Conservation (phyloP, 2,888 invertebrate species). For the Strigamia crassipes region DNA sequence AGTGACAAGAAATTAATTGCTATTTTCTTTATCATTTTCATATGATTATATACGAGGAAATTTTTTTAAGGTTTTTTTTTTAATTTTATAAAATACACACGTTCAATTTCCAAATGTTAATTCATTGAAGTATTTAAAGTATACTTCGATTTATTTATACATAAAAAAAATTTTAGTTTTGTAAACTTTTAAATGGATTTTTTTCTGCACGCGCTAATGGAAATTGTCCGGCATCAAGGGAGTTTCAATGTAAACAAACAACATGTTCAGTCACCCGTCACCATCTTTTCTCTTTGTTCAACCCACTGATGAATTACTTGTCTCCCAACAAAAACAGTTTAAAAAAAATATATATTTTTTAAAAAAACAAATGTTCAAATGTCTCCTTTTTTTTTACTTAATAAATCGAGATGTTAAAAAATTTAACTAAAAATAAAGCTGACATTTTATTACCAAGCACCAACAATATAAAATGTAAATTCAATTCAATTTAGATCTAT, state of each 20-base stretch:
- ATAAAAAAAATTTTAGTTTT: neutral
- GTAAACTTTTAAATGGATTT: neutral
- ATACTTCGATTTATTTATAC: no score
- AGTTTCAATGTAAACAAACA: slow-evolving; percentile 36
- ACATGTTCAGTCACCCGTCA: slow-evolving; percentile 37
- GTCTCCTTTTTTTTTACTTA: neutral
- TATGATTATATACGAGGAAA: neutral
- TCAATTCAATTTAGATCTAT: neutral
- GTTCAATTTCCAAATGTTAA: neutral
- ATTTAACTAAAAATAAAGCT: no score
- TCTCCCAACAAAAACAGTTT: neutral
- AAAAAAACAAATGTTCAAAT: neutral
- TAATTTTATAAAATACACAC: neutral
- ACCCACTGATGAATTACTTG: slow-evolving; percentile 14
- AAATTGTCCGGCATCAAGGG: slow-evolving; percentile 25
- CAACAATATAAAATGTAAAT: neutral
- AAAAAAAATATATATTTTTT: neutral
- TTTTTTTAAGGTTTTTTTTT: neutral
- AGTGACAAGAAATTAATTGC: slow-evolving; percentile 14
- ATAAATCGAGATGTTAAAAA: no score
- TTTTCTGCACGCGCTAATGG: no score
- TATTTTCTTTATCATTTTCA: neutral
- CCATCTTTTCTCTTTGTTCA: slow-evolving; percentile 22
- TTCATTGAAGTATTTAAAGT: neutral
- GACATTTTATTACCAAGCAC: no score